Percentiles rank a stretch among this genome's conserved stretches.
Conservation (phyloP, 2,797 vertebrate species). For the Malurus splendens region DNA sequence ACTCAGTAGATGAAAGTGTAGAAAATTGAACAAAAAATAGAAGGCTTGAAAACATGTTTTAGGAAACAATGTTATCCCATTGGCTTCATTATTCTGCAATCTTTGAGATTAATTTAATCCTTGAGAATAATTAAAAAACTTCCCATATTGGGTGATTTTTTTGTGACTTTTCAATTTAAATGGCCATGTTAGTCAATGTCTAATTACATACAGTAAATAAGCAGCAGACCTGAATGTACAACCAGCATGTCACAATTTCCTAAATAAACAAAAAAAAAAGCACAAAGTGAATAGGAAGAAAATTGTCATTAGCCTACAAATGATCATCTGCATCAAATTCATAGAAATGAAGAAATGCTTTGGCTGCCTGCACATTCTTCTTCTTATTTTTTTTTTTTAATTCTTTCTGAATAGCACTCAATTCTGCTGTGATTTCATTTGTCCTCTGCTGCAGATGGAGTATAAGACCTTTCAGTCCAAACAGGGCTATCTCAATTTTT, state of each 20-base stretch:
- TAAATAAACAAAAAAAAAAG: not conserved
- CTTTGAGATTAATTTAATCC: not conserved
- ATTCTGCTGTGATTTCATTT: not conserved
- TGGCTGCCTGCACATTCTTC: not conserved
- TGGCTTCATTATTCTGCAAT: not conserved
- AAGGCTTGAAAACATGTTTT: not conserved
- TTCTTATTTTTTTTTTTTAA: not conserved
- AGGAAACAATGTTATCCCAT: not conserved
- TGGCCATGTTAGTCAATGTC: not conserved
- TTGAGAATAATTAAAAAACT: not conserved
- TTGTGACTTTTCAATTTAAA: not conserved
- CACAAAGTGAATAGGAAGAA: not conserved
- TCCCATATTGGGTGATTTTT: rapidly evolving
- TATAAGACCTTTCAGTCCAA: not conserved
- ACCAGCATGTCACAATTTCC: not conserved
- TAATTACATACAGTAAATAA: not conserved
- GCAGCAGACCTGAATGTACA: not conserved
- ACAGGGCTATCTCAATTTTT: not conserved
- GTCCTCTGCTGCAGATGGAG: not conserved
- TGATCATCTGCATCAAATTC: not conserved
- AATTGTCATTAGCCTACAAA: not conserved
- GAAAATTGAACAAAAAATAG: not conserved
- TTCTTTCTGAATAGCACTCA: not conserved
- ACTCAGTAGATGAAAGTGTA: not conserved
- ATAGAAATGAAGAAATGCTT: not conserved